Conservation (phyloP, 2,113 vertebrate species). For the Paradisaea rubra region DNA sequence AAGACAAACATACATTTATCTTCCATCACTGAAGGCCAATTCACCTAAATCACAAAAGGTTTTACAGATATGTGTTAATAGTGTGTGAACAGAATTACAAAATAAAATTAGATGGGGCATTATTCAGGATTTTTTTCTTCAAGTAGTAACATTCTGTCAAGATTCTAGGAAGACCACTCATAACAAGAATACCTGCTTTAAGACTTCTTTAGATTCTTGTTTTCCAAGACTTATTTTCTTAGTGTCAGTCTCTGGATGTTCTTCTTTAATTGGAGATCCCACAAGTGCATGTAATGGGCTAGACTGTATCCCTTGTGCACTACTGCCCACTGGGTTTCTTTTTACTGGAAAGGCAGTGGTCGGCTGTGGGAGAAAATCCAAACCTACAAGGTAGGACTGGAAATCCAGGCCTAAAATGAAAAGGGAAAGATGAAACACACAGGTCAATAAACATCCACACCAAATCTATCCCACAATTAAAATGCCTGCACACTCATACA, state of each 20-base stretch:
- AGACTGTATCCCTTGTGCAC: conserved; percentile 62
- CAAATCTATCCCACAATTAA: background rate
- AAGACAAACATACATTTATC: background rate
- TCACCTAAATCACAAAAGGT: background rate
- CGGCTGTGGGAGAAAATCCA: conserved; percentile 76
- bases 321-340: conserved; percentile 67
- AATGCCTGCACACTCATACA: background rate
- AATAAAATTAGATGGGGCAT: background rate
- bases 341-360: conserved; percentile 69
- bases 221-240: conserved; percentile 64
- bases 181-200: conserved; percentile 66
- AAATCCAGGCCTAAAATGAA: conserved; percentile 37
- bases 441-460: background rate
- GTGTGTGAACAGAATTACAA: background rate
- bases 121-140: background rate
- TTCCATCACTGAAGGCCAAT: background rate
- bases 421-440: background rate
- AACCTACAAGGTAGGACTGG: conserved; percentile 48
- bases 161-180: background rate
- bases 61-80: background rate
- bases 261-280: conserved; percentile 78
- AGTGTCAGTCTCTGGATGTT: conserved; percentile 47
- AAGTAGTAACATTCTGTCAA: background rate
- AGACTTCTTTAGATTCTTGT: conserved; percentile 66
- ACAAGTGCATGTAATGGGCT: conserved; percentile 75